Percentiles rank a stretch among this genome's conserved stretches.
phyloP scores from a whole-genome alignment of 2,888 invertebrate species.

The Chrysolina oricalcia region DNA sequence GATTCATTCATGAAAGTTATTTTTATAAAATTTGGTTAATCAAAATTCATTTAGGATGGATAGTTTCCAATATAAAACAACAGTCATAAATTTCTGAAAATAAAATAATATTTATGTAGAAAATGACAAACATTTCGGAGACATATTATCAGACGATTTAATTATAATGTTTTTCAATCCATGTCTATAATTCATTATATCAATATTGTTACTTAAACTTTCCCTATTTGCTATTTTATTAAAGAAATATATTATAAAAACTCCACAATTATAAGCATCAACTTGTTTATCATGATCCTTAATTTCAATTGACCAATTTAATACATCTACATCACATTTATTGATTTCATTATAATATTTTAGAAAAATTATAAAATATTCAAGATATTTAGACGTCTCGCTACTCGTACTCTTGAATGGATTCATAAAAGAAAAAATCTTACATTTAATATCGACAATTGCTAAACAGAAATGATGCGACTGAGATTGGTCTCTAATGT shows the following conservation, averaged over 20 bases:
- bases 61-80: neutral
- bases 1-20: neutral
- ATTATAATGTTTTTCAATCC: constrained; percentile 15
- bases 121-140: constrained; percentile 17
- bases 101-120: neutral
- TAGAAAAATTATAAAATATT: constrained; percentile 6
- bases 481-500: constrained; percentile 1
- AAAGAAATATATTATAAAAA: constrained; percentile 27
- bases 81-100: constrained; percentile 22
- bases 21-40: neutral
- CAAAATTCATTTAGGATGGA: neutral
- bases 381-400: constrained; percentile 27
- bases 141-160: constrained; percentile 19
- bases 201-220: constrained; percentile 5
- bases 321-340: constrained; percentile 9
- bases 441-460: constrained; percentile 8
- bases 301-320: constrained; percentile 17
- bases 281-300: constrained; percentile 22
- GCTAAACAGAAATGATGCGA: constrained; percentile 33
- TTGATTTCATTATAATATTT: constrained; percentile 4
- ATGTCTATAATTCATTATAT: constrained; percentile 22
- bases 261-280: constrained; percentile 17
- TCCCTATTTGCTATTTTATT: constrained; percentile 24
- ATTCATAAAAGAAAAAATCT: constrained; percentile 32
- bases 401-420: constrained; percentile 17